Base-by-base conservation (phyloP, 2,888 invertebrate genomes). In the Brassicogethes aeneus region DNA sequence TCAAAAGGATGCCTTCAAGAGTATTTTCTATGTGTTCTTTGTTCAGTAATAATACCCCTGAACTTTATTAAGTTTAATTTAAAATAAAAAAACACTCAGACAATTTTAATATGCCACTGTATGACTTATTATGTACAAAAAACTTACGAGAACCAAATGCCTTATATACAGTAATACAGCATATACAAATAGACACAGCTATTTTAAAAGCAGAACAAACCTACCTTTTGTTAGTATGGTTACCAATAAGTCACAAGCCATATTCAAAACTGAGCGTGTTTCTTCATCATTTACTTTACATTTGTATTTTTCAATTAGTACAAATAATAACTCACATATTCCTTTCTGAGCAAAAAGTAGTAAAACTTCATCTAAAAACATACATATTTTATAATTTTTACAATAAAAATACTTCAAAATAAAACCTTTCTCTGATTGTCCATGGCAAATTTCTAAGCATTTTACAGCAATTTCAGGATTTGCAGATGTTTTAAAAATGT, bases 221-320 rank as follows among this genome's bases (percentile, higher is more conserved):
- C 61, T 67, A 89, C 90, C 91, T 69, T 89, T 91, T 41, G 88
- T 90, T 32, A 92, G 70, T 43, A 92, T 81, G 38, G 87, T 75
- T 17, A 91, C 83, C 50, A 92, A 79, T 23, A 92, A 74, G 65
- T 92, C 90, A 58, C 90, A 90, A 15, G 90, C 87, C 61, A 85
- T 75, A 68, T 89, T 90, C 66, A 88, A 75, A 3, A 85, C 72
- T 2, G 81, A 77, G 52, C 79, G 69, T 13, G 76, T 76, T 48
- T 80, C 82, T 51, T 81, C 80, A 59, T 79, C 79, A 39, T 74
- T 75, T 41, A 77, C 73, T 41, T 59, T 70, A 53, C 68, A 73
- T 61, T 74, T 80, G 56, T 82, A 79, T 53, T 79, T 79, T 60
- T 87, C 85, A 23, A 91, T 70, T 12, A 89, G 72, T 36, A 76